Percentiles rank a stretch among this genome's conserved stretches.
Evolutionary conservation across 30 jellyfish, hydroid and myxozoan genomes (phyloP).

Genomic region (Turritopsis rubra): DNA sequence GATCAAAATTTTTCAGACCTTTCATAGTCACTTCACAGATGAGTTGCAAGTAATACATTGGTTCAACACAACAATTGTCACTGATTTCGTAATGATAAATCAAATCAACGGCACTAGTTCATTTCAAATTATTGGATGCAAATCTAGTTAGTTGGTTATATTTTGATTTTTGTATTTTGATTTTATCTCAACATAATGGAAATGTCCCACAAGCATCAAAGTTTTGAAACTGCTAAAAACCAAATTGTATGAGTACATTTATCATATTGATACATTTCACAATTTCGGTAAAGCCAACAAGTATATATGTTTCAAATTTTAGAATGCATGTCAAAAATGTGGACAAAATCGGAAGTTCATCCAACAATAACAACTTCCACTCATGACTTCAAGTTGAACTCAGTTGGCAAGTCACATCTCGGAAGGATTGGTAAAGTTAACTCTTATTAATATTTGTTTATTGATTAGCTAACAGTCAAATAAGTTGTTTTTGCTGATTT

Average conservation of each 20-base stretch:
- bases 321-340: background rate
- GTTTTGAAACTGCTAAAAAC: background rate
- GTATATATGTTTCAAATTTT: background rate
- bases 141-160: background rate
- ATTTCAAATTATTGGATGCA: background rate
- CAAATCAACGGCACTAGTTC: background rate
- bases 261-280: background rate
- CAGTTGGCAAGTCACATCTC: background rate
- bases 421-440: background rate
- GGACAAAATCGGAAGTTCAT: background rate
- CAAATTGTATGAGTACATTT: background rate
- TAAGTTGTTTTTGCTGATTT: background rate
- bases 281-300: no score
- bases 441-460: no score
- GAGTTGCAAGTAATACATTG: background rate
- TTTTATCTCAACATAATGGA: background rate
- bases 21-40: background rate
- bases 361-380: background rate
- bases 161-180: background rate
- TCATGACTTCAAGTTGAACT: background rate
- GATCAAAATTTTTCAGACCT: background rate
- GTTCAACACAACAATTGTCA: background rate
- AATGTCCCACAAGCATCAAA: background rate
- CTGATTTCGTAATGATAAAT: background rate
- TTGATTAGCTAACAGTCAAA: background rate